These are phyloP conservation scores for Trichechus manatus DNA, from an alignment of 2,113 vertebrate genomes.

Conservation along the genomic window DNA sequence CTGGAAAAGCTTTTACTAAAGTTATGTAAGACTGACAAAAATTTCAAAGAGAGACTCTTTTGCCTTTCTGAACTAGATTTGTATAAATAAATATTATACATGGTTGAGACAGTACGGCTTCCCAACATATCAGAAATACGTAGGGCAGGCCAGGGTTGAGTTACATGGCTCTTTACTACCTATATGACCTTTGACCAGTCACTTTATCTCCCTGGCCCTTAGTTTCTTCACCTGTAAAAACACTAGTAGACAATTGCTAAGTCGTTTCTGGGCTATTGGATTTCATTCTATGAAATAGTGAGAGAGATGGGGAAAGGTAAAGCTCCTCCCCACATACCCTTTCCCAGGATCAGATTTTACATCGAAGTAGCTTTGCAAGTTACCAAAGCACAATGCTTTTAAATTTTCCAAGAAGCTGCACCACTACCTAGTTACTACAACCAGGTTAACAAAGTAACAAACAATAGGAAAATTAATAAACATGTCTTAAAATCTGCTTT, in stretches of 20 bases:
- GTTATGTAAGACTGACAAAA: not conserved
- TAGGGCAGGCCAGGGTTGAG: not conserved
- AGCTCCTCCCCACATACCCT: not conserved
- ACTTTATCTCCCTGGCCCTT: not conserved
- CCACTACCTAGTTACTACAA: not conserved
- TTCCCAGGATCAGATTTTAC: conserved; percentile 17
- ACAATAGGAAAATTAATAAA: not conserved
- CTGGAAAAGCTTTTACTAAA: not conserved
- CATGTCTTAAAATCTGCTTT: not conserved
- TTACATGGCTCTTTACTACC: not conserved
- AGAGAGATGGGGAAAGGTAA: not conserved
- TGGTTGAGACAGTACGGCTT: not conserved
- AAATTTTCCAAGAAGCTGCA: not conserved
- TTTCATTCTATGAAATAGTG: not conserved
- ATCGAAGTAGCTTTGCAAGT: not conserved
- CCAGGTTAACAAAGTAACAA: not conserved
- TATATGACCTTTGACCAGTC: not conserved
- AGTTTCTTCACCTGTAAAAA: conserved; percentile 10
- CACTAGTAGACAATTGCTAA: not conserved
- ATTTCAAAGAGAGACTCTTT: not conserved
- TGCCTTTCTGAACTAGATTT: not conserved
- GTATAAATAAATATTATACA: not conserved
- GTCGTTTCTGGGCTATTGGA: not conserved
- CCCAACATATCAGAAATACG: not conserved
- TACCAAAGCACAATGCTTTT: not conserved